phyloP scores from a whole-genome alignment of 2,113 vertebrate species.

The Cheirogaleus medius region DNA sequence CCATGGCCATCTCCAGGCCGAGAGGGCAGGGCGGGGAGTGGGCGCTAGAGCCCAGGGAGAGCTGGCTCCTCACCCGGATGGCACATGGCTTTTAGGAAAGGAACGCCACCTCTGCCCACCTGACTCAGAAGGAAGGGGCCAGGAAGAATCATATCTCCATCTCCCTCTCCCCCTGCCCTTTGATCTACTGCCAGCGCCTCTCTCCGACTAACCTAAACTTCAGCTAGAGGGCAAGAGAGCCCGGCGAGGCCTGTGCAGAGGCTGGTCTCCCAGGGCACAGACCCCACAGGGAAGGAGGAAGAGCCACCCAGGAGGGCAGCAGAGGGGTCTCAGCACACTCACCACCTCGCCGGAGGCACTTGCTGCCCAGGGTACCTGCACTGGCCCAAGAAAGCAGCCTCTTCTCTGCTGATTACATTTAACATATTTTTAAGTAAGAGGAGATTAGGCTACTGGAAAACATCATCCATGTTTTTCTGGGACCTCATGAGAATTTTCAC shows the following conservation, averaged over 20 bases:
- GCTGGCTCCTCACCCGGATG: accelerated
- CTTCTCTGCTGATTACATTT: neutral
- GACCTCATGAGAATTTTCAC: neutral
- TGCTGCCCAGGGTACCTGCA: neutral
- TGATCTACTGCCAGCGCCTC: neutral
- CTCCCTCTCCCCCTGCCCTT: neutral
- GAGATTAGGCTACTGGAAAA: neutral
- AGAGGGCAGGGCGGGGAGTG: neutral
- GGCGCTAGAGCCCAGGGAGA: neutral
- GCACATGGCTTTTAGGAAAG: neutral
- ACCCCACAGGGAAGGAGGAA: neutral
- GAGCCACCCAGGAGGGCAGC: neutral
- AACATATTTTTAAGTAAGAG: neutral
- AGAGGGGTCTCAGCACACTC: accelerated
- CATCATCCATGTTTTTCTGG: neutral
- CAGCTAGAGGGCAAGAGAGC: neutral
- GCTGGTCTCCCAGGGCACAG: neutral
- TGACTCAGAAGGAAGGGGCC: neutral
- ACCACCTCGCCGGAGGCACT: neutral
- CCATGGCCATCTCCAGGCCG: neutral
- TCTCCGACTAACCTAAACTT: neutral
- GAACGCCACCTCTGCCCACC: neutral
- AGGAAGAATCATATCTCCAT: neutral
- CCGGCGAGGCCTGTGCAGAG: accelerated
- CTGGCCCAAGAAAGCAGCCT: neutral